Conservation (phyloP, 2,888 invertebrate genomes). For the Caenorhabditis sp. region DNA sequence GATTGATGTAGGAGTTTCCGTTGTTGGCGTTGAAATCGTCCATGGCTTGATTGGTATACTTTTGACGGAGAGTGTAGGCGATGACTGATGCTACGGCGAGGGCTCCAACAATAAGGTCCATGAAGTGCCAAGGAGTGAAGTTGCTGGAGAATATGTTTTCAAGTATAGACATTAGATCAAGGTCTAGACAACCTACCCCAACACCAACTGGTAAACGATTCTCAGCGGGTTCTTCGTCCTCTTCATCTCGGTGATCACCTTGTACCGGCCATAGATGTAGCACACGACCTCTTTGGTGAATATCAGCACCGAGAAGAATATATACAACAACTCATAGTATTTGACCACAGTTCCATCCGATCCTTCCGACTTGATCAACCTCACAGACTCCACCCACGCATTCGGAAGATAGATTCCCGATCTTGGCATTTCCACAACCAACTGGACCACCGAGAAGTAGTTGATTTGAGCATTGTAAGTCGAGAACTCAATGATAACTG, state of each 20-base stretch:
- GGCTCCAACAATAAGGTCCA: conserved; percentile 68
- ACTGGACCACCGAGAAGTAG: conserved; percentile 75
- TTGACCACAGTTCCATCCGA: conserved; percentile 63
- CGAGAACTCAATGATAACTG: conserved; percentile 86
- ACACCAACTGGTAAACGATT: conserved; percentile 30
- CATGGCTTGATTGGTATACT: conserved; percentile 80
- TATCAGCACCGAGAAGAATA: conserved; percentile 66
- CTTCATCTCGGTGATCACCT: conserved; percentile 39
- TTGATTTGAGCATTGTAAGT: conserved; percentile 85
- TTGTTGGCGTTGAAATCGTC: conserved; percentile 84
- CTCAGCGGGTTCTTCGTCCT: conserved; percentile 34
- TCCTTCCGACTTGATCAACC: conserved; percentile 74
- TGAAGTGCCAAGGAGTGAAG: conserved; percentile 71
- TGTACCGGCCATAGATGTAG: conserved; percentile 64
- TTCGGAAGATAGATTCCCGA: conserved; percentile 65
- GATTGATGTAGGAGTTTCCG: conserved; percentile 83
- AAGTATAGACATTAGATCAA: too few species aligned
- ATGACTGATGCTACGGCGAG: conserved; percentile 64
- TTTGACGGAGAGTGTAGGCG: conserved; percentile 67
- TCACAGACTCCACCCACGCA: conserved; percentile 74
- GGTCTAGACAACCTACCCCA: conserved; percentile 14
- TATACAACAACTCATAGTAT: conserved; percentile 71
- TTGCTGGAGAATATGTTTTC: too few species aligned
- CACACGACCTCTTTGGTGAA: conserved; percentile 64
- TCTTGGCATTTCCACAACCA: conserved; percentile 71